Evolutionary conservation across 2,797 vertebrate species (phyloP), one percentile per base, ranked within the genome.

Genomic region (Erethizon dorsatum): DNA sequence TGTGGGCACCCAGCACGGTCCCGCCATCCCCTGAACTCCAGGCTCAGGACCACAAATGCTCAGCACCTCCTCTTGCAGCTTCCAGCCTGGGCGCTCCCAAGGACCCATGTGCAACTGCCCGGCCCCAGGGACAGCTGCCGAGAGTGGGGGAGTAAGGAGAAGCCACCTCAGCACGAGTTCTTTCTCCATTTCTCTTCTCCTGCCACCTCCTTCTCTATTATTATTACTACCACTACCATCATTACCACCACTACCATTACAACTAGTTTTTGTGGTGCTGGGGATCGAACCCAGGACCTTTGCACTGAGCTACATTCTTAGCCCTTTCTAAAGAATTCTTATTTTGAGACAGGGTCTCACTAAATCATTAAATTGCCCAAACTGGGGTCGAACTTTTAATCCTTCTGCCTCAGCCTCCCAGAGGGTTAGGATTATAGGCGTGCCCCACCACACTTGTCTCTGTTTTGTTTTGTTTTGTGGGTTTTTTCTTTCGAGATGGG

Each of bases 61-160:
- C 37, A 17, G 59, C 4, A 4, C 50, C 57, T n/a, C 20, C 26
- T 15, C 82, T 1, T 28, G 14, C 0, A 12, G 18, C 47, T 10
- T n/a, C 50, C 11, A 1, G 33, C 33, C n/a, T 83, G 80, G 24
- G 6, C n/a, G 14, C 56, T 37, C 33, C 18, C 37, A 41, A 41
- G 37, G 37, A 41, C 37, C 37, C 37, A 41, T 41, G 37, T 15
- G 11, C 61, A 63, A 26, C 61, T n/a, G 33, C 9, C 37, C 20
- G 1, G 7, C 18, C 20, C 6, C 33, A 0, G 69, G n/a, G n/a
- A 22, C 8, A 22, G 69, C 37, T 73, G 37, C 18, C 1, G 9
- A 11, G 69, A 22, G 73, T 13, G 37, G 22, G 45, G 69, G 69
- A 17, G 20, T 24, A 41, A 24, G 69, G 37, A 22, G 18, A 24